These are phyloP conservation scores for Pogonophryne albipinna DNA, from an alignment of 2,797 vertebrate genomes.

Conservation along the genomic window DNA sequence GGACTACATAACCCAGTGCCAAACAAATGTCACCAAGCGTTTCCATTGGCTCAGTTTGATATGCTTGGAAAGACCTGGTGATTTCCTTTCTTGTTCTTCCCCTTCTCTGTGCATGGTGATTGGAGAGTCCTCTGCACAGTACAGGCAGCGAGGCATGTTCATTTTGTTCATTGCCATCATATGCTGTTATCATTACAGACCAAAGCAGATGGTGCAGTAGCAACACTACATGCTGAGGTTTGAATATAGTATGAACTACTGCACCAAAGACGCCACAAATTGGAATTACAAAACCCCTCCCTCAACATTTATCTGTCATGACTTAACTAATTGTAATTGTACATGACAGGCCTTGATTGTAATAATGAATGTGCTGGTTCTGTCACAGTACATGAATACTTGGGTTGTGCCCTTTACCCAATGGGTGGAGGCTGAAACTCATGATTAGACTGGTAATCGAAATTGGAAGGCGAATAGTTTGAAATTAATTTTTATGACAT, in stretches of 20 bases:
- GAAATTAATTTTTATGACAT: constrained; percentile 63
- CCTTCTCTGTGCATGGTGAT: constrained; percentile 12
- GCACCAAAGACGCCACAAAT: constrained; percentile 25
- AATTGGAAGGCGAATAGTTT: constrained; percentile 42
- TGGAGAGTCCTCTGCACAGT: constrained; percentile 22
- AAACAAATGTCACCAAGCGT: constrained; percentile 39
- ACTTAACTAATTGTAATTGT: constrained; percentile 61
- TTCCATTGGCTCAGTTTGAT: constrained; percentile 13
- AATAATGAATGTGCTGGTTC: constrained; percentile 59
- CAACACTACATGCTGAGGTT: constrained; percentile 37
- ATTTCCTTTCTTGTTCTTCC: background rate
- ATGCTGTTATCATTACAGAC: constrained; percentile 41
- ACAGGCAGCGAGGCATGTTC: constrained; percentile 33
- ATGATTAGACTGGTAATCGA: constrained; percentile 54
- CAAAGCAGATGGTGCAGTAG: constrained; percentile 54
- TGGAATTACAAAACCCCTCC: constrained; percentile 50
- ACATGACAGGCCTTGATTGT: constrained; percentile 52
- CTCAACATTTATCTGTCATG: constrained; percentile 70
- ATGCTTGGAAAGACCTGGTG: background rate
- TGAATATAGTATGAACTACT: constrained; percentile 32
- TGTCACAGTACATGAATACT: constrained; percentile 45
- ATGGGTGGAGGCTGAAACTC: constrained; percentile 40
- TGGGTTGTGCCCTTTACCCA: constrained; percentile 37
- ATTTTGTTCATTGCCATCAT: constrained; percentile 33
- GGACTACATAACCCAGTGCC: constrained; percentile 39